Conservation (phyloP, 2,888 invertebrate species). For the Cerastoderma edule region DNA sequence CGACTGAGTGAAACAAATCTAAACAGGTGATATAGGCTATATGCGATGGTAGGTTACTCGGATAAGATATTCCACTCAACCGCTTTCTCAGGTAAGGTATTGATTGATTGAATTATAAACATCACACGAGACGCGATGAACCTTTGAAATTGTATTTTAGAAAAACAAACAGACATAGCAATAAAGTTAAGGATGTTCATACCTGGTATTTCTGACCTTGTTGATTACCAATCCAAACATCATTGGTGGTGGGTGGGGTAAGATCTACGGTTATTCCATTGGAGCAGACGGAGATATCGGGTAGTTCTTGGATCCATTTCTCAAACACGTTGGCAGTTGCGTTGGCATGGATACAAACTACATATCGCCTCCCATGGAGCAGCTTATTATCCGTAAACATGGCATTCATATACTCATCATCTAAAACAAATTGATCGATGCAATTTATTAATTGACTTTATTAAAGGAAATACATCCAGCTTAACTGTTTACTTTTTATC, state of each 20-base stretch:
- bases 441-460: no score
- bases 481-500: no score
- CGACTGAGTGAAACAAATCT: no score
- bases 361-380: slow-evolving; percentile 56
- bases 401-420: slow-evolving; percentile 41
- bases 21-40: no score
- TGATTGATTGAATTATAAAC: no score
- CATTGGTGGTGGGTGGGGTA: slow-evolving; percentile 54
- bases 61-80: no score
- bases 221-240: slow-evolving; percentile 52
- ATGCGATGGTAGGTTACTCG: no score
- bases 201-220: slow-evolving; percentile 23
- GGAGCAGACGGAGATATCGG: slow-evolving; percentile 62
- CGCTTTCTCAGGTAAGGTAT: no score
- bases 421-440: no score
- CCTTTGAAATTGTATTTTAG: no score
- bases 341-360: slow-evolving; percentile 60
- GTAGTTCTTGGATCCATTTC: slow-evolving; percentile 58
- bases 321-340: slow-evolving; percentile 49
- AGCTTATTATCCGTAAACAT: slow-evolving; percentile 36
- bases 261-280: slow-evolving; percentile 70
- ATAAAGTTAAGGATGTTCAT: not conserved
- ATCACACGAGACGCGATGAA: no score
- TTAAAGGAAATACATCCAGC: no score
- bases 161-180: not conserved